Conservation (phyloP, 2,113 vertebrate genomes). For the Oryzias woworae region DNA sequence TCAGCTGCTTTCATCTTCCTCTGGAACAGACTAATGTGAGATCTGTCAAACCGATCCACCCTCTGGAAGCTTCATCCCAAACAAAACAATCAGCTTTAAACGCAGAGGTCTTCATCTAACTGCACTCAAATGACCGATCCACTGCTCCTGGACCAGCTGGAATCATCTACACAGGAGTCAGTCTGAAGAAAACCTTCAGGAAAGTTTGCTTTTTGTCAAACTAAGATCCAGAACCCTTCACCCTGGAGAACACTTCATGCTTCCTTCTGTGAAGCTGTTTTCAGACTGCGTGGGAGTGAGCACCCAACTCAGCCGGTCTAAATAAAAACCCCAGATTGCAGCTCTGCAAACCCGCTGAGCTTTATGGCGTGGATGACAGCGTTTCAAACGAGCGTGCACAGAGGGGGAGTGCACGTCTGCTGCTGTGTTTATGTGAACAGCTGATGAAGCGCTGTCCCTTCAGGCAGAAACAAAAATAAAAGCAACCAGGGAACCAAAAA, state of each 20-base stretch:
- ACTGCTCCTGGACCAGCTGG: too few relatives aligned
- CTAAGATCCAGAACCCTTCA: too few relatives aligned
- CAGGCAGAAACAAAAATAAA: slow-evolving; percentile 20
- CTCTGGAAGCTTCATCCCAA: background rate
- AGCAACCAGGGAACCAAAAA: background rate
- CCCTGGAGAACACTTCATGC: too few relatives aligned
- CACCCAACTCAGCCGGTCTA: slow-evolving; percentile 12
- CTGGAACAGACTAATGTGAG: background rate
- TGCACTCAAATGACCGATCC: too few relatives aligned
- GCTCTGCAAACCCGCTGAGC: slow-evolving; percentile 37
- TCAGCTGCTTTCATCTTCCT: too few relatives aligned
- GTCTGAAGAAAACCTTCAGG: too few relatives aligned
- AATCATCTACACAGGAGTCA: too few relatives aligned
- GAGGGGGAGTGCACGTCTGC: too few relatives aligned
- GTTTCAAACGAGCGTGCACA: too few relatives aligned
- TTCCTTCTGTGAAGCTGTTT: slow-evolving; percentile 10
- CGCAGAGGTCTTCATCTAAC: too few relatives aligned
- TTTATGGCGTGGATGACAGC: slow-evolving; percentile 39
- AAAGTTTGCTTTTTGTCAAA: too few relatives aligned
- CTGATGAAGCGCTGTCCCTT: slow-evolving; percentile 21
- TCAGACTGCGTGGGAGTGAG: slow-evolving; percentile 45
- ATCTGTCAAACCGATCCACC: background rate
- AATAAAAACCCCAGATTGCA: slow-evolving; percentile 51
- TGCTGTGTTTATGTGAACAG: slow-evolving; percentile 37
- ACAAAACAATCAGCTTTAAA: too few relatives aligned